phyloP scores from a whole-genome alignment of 2,888 invertebrate genomes.

The Ferdinandea cuprea region DNA sequence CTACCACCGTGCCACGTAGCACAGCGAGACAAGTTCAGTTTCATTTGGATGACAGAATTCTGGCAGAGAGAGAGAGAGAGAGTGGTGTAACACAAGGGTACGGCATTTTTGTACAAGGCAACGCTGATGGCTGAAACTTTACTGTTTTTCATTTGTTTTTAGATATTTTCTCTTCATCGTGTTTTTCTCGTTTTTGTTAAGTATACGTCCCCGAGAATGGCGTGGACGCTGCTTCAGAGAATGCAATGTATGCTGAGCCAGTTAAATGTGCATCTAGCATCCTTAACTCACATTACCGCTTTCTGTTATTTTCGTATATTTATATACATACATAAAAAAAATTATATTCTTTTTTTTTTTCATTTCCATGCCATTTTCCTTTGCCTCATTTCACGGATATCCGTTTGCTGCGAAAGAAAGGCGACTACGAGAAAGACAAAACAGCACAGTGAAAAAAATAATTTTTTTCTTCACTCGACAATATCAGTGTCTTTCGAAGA shows the following conservation, averaged over 20 bases:
- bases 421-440: conserved; percentile 43
- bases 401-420: conserved; percentile 62
- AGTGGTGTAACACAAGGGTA: conserved; percentile 40
- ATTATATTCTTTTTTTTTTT: no score
- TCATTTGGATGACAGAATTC: conserved; percentile 64
- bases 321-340: no score
- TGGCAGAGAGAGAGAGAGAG: conserved; percentile 14
- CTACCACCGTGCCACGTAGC: conserved; percentile 44
- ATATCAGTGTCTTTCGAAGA: conserved; percentile 62
- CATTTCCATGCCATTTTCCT: conserved; percentile 50
- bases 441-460: conserved; percentile 21
- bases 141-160: conserved; percentile 64
- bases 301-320: conserved; percentile 41
- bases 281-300: conserved; percentile 73
- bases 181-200: conserved; percentile 41
- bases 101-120: conserved; percentile 36
- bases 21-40: conserved; percentile 59
- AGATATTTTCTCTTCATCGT: conserved; percentile 22
- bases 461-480: conserved; percentile 54
- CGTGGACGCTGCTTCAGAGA: conserved; percentile 35
- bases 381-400: conserved; percentile 66
- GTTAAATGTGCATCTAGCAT: conserved; percentile 70
- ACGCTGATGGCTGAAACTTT: conserved; percentile 52
- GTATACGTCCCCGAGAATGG: conserved; percentile 20
- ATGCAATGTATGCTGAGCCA: conserved; percentile 62